Conservation (phyloP, 2,888 invertebrate genomes). For the Acleris emargana region DNA sequence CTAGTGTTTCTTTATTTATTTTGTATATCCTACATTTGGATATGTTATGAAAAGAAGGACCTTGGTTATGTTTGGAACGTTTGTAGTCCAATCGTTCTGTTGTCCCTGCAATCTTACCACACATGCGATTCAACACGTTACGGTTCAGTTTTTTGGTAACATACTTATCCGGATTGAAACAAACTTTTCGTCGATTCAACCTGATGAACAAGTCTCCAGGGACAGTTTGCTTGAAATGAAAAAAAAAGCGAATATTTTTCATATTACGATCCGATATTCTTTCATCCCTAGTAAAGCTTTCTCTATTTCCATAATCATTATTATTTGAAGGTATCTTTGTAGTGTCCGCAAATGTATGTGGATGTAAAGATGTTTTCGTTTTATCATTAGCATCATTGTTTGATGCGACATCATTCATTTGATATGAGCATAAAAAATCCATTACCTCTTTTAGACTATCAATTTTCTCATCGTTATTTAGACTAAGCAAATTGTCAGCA, state of each 20-base stretch:
- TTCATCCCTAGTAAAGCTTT: neutral
- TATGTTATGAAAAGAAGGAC: neutral
- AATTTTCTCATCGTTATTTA: neutral
- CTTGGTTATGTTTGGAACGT: neutral
- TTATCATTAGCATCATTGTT: neutral
- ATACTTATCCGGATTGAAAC: slow-evolving; percentile 1
- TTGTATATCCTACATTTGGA: neutral
- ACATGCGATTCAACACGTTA: neutral
- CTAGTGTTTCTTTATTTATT: neutral
- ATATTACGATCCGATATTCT: neutral
- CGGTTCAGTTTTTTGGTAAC: slow-evolving; percentile 9
- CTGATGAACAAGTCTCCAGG: neutral
- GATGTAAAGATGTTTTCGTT: neutral
- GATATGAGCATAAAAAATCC: slow-evolving; percentile 3
- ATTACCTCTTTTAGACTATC: slow-evolving; percentile 2
- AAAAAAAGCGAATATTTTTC: neutral
- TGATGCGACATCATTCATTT: neutral
- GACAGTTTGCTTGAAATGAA: slow-evolving; percentile 4
- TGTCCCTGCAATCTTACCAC: neutral
- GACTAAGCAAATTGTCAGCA: neutral
- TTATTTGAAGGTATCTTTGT: neutral
- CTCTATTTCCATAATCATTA: neutral
- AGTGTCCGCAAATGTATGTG: neutral
- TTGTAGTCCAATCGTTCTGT: neutral
- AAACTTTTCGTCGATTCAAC: slow-evolving; percentile 10